phyloP scores from a whole-genome alignment of 2,113 vertebrate genomes.

The Mola mola region DNA sequence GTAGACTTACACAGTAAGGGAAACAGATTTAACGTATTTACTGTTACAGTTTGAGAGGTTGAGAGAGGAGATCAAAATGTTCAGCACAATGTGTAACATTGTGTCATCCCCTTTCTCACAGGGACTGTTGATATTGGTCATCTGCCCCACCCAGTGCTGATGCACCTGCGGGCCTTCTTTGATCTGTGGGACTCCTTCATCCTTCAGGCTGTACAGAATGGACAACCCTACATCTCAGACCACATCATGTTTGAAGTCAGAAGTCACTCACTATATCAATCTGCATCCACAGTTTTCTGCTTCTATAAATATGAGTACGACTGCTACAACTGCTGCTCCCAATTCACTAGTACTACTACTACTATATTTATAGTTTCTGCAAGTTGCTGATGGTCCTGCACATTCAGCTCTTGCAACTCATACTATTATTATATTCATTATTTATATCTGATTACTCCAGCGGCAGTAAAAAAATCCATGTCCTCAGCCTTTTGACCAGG shows the following conservation, averaged over 20 bases:
- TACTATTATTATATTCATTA: not conserved
- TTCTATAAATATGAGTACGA: no score
- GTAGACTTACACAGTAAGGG: no score
- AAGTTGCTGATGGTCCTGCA: not conserved
- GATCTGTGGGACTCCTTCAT: constrained; percentile 87
- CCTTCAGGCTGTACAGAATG: constrained; percentile 86
- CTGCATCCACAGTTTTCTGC: not conserved
- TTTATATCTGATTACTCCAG: not conserved
- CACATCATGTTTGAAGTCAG: constrained; percentile 83
- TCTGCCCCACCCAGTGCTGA: constrained; percentile 89
- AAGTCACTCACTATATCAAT: not conserved
- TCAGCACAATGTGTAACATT: not conserved
- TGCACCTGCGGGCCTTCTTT: constrained; percentile 92
- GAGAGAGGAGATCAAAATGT: no score
- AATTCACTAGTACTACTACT: no score
- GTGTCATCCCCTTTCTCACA: constrained; percentile 49
- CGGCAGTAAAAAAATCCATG: no score
- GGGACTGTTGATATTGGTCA: constrained; percentile 88
- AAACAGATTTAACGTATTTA: no score
- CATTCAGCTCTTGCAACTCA: not conserved
- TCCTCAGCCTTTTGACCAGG: not conserved
- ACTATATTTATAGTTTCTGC: no score
- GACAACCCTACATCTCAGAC: constrained; percentile 86
- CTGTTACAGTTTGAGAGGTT: no score
- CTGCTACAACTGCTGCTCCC: no score